Evolutionary conservation across 2,113 vertebrate genomes (phyloP).

Genomic region (Silurus asotus): DNA sequence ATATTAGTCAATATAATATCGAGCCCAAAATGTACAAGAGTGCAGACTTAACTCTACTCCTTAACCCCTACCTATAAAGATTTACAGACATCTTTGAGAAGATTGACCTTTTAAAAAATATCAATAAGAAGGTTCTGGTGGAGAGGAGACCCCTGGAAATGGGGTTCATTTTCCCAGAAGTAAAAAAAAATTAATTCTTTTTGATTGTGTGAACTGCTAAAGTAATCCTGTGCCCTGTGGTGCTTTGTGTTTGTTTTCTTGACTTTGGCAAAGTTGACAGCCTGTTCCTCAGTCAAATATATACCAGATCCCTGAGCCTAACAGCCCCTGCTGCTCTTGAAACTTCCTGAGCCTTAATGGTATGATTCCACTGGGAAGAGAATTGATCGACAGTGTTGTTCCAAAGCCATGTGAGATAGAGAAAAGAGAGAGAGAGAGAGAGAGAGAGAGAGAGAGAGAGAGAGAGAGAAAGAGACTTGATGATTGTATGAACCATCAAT

Average conservation of each 20-base stretch:
- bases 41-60: constrained; percentile 34
- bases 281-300: constrained; percentile 52
- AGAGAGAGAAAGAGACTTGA: background rate
- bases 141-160: constrained; percentile 21
- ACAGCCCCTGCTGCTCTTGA: constrained; percentile 47
- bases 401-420: constrained; percentile 35
- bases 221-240: constrained; percentile 32
- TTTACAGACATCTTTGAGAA: constrained; percentile 36
- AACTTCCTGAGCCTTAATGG: constrained; percentile 54
- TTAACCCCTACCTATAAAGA: constrained; percentile 29
- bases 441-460: background rate
- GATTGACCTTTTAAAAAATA: constrained; percentile 47
- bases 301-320: constrained; percentile 37
- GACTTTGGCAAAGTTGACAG: constrained; percentile 54
- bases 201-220: constrained; percentile 1
- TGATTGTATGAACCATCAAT: constrained; percentile 58
- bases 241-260: constrained; percentile 37
- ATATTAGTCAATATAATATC: background rate
- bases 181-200: background rate
- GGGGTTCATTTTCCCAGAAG: background rate
- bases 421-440: background rate
- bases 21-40: constrained; percentile 25
- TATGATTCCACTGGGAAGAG: constrained; percentile 53
- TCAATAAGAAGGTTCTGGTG: constrained; percentile 28
- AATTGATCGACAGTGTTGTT: constrained; percentile 51